Conservation (phyloP, 2,113 vertebrate species). For the Anser cygnoides region DNA sequence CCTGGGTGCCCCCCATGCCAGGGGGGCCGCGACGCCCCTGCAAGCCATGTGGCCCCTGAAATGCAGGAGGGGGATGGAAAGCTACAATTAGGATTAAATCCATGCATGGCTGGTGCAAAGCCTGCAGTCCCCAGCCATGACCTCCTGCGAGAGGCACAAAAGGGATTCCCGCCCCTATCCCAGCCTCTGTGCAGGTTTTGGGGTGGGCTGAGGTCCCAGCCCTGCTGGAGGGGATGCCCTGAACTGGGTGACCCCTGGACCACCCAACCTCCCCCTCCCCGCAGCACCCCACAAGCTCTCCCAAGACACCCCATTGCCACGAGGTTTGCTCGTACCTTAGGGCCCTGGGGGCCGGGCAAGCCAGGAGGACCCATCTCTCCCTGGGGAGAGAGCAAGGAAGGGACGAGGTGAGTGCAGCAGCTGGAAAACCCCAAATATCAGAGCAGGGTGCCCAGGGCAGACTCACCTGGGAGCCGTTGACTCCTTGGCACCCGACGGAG, state of each 20-base stretch:
- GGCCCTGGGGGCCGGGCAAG: conserved; percentile 75
- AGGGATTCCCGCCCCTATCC: accelerated
- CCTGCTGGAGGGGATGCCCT: not conserved
- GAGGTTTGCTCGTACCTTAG: conserved; percentile 70
- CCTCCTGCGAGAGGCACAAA: accelerated
- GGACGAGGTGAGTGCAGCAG: accelerated
- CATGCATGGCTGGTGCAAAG: accelerated
- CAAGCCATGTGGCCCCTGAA: conserved; percentile 83
- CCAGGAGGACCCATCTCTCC: conserved; percentile 84
- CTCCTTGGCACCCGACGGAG: conserved; percentile 75
- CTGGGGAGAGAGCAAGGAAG: conserved; percentile 63
- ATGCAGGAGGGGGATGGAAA: not conserved
- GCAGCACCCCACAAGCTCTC: too few species aligned
- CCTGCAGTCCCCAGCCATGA: not conserved
- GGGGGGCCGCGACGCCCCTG: conserved; percentile 80
- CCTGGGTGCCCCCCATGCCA: conserved; percentile 80
- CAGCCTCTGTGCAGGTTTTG: not conserved
- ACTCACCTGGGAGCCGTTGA: conserved; percentile 85
- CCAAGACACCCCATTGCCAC: accelerated
- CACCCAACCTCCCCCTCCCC: not conserved
- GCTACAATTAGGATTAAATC: not conserved
- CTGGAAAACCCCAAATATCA: accelerated
- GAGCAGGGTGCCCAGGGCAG: accelerated
- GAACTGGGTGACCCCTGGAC: accelerated
- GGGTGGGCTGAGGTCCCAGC: not conserved